Evolutionary conservation across 2,797 vertebrate species (phyloP), one percentile per base, ranked within the genome.

Genomic region (Pelodytes ibericus): DNA sequence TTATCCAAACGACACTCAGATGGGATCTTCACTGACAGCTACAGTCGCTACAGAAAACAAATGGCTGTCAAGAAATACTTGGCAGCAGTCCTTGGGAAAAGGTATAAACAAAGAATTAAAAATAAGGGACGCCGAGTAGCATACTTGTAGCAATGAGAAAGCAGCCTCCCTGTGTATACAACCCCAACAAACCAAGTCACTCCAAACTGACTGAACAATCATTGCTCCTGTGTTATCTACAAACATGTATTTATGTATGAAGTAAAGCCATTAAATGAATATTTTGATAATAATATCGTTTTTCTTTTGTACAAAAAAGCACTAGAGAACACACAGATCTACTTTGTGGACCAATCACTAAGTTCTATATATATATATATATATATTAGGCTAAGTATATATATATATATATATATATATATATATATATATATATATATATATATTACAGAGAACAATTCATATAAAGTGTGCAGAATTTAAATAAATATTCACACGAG

Each of bases 61-160:
- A 99, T 98, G 97, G 97, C 97, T 80, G 97, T 98, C 87, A 98
- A 96, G 95, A 99, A 99, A 91, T 99, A 99, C 90, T 94, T 99
- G 94, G 95, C 97, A 30, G 95, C 97, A 0, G 96, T 99, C 88
- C 92, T 99, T 83, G 97, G 97, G 92, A 98, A 98, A 98, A 99
- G 97, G 96, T 98, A 99, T 94, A 99, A 96, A 95, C 97, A 99
- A 93, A 97, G 96, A 93, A 92, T 96, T 95, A 97, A 96, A 95
- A 97, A 95, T 94, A 98, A 97, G 96, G 96, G 97, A 94, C 96
- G 96, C 87, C 93, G 96, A 89, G 92, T 96, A 94, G 93, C 94
- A 74, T 98, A 94, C 93, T 98, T 98, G 95, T 98, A 98, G 96
- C 92, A 88, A 89, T 91, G 87, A 89, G 87, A 86, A 89, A 91